Evolutionary conservation across 1,140 invertebrate species (phyloP).

Genomic region (Hyphantria cunea): DNA sequence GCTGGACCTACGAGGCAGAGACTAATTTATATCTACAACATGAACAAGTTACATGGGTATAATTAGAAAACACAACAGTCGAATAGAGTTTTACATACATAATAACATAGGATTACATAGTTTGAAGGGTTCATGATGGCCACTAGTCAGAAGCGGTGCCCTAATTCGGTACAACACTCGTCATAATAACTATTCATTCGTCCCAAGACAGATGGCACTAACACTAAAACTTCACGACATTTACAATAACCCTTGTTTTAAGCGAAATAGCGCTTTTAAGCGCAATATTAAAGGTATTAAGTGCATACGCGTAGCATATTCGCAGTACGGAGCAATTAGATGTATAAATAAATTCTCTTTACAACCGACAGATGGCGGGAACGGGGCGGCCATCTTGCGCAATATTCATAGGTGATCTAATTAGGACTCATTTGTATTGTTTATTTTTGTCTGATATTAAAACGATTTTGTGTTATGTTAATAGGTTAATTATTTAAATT

Average conservation of each 20-base stretch:
- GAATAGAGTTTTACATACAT: too few species aligned
- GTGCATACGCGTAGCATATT: constrained; percentile 63
- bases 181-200: too few species aligned
- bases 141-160: too few species aligned
- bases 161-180: too few species aligned
- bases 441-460: constrained; percentile 53
- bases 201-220: not conserved
- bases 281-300: constrained; percentile 70
- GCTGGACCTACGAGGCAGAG: too few species aligned
- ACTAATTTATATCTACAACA: too few species aligned
- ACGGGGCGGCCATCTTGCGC: constrained; percentile 65
- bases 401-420: constrained; percentile 66
- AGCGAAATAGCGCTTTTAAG: constrained; percentile 61
- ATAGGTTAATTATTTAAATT: not conserved
- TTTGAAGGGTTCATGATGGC: too few species aligned
- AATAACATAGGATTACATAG: too few species aligned
- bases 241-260: constrained; percentile 56
- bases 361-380: constrained; percentile 71
- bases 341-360: constrained; percentile 76
- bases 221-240: constrained; percentile 35
- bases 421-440: constrained; percentile 49
- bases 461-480: constrained; percentile 17
- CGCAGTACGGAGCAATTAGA: constrained; percentile 65
- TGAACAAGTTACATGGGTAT: too few species aligned
- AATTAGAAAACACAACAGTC: too few species aligned